phyloP scores from a whole-genome alignment of 2,797 vertebrate genomes.

The Hypotaenidia philippensis region DNA sequence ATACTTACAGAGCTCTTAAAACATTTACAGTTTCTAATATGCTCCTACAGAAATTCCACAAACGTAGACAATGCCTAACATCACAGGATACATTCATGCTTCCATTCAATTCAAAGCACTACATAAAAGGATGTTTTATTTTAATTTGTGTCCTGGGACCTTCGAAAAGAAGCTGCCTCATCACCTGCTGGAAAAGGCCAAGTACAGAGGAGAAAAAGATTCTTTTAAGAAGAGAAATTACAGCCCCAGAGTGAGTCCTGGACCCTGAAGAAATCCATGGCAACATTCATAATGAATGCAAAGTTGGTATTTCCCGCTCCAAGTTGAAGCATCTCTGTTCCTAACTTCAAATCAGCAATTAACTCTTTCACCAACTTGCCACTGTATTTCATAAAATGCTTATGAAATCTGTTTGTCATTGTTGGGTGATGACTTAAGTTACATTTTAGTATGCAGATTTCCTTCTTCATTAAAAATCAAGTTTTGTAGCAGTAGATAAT shows the following conservation, averaged over 20 bases:
- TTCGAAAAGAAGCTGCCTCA: slow-evolving; percentile 8
- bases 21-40: background rate
- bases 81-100: slow-evolving; percentile 6
- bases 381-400: background rate
- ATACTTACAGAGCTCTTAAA: slow-evolving; percentile 22
- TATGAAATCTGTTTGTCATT: background rate
- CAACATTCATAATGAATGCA: background rate
- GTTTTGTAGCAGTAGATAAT: background rate
- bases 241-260: background rate
- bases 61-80: slow-evolving; percentile 41
- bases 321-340: background rate
- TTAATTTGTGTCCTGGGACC: slow-evolving; percentile 24
- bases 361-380: background rate
- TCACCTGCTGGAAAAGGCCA: background rate
- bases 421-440: background rate
- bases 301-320: background rate
- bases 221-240: slow-evolving; percentile 25
- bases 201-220: background rate
- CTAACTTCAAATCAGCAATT: background rate
- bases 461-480: background rate
- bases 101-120: background rate
- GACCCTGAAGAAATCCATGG: background rate
- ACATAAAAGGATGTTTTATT: slow-evolving; percentile 19
- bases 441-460: background rate
- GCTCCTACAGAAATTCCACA: slow-evolving; percentile 35